phyloP scores from a whole-genome alignment of 2,888 invertebrate genomes.

The Sesia apiformis region DNA sequence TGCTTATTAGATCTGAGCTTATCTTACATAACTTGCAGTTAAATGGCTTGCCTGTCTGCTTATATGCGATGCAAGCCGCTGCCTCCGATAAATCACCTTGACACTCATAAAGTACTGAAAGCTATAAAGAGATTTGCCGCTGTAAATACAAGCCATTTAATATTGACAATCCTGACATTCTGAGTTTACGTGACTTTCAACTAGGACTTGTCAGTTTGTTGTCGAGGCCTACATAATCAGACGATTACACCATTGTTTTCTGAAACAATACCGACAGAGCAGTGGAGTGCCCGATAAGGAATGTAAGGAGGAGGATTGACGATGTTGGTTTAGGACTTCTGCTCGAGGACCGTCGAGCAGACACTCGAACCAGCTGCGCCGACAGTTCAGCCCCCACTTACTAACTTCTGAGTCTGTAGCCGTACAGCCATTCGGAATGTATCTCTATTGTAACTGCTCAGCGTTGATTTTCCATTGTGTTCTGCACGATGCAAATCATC shows the following conservation, averaged over 20 bases:
- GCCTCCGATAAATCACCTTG: no score
- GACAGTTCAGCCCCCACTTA: neutral
- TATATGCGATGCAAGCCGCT: no score
- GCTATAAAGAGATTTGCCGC: no score
- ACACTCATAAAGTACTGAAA: no score
- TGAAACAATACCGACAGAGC: neutral
- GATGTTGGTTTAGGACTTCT: neutral
- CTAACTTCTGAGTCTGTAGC: neutral
- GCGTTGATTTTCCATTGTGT: neutral
- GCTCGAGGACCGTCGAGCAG: neutral
- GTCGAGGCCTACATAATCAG: no score
- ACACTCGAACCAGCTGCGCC: neutral
- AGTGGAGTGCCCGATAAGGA: neutral
- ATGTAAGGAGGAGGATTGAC: neutral
- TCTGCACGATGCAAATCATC: neutral
- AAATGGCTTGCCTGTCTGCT: no score
- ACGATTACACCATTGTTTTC: neutral
- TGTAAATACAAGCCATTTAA: no score
- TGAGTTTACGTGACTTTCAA: no score
- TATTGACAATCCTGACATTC: no score
- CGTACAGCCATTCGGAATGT: neutral
- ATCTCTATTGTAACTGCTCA: neutral
- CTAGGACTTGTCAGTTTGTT: no score
- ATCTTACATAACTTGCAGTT: no score
- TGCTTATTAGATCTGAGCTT: no score